Evolutionary conservation across 2,888 invertebrate genomes (phyloP).

Genomic region (Criorhina ranunculi): DNA sequence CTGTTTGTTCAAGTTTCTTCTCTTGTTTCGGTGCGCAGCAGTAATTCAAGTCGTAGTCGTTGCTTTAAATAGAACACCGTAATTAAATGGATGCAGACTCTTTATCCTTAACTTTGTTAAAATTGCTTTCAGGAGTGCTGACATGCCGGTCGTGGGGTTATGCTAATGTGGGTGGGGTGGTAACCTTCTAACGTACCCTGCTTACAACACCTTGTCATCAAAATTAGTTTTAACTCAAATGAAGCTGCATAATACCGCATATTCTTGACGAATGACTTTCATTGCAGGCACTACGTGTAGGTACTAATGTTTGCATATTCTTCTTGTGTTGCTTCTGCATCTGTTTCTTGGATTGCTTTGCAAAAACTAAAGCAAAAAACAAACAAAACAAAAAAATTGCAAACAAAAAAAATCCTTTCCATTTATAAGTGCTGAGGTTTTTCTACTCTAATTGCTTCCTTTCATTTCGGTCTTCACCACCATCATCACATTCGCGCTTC

Average conservation of each 20-base stretch:
- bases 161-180: neutral
- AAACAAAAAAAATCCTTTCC: constrained; percentile 31
- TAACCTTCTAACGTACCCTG: constrained; percentile 1
- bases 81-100: constrained; percentile 73
- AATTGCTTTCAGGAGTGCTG: constrained; percentile 60
- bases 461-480: constrained; percentile 50
- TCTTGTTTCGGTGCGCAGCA: constrained; percentile 59
- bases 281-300: constrained; percentile 5
- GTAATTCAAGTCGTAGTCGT: constrained; percentile 53
- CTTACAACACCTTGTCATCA: constrained; percentile 41
- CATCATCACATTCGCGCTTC: constrained; percentile 8
- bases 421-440: constrained; percentile 61
- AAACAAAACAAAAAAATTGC: too few relatives aligned
- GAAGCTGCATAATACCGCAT: constrained; percentile 51
- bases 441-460: constrained; percentile 73
- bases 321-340: constrained; percentile 1
- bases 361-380: constrained; percentile 12
- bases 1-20: constrained; percentile 63
- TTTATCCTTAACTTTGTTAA: constrained; percentile 71
- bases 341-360: constrained; percentile 18
- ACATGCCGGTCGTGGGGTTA: constrained; percentile 34
- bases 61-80: constrained; percentile 66
- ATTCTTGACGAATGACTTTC: constrained; percentile 38
- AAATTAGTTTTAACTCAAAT: constrained; percentile 59
- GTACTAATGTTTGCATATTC: constrained; percentile 19